Evolutionary conservation across 2,888 invertebrate species (phyloP).

Genomic region (Ennomos erosarius): DNA sequence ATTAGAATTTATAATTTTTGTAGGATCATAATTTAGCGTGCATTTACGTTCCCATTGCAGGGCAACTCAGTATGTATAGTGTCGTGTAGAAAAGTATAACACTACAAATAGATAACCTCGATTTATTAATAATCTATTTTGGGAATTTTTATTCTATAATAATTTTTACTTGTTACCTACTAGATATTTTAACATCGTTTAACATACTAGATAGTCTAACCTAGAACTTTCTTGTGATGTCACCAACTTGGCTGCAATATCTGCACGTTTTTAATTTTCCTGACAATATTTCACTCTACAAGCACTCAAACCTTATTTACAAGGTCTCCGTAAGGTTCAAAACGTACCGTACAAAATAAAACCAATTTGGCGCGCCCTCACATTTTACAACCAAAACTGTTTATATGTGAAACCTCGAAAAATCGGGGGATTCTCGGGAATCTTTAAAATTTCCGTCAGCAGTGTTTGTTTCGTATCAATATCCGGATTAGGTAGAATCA

Average conservation of each 20-base stretch:
- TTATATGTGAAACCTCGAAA: slow-evolving; percentile 37
- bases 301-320: slow-evolving; percentile 59
- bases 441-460: slow-evolving; percentile 63
- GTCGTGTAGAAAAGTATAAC: too few species aligned
- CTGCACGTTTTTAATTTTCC: slow-evolving; percentile 79
- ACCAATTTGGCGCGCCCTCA: slow-evolving; percentile 45
- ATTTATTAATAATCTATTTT: too few species aligned
- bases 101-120: too few species aligned
- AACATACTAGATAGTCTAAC: slow-evolving; percentile 18
- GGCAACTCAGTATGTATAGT: too few species aligned
- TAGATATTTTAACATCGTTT: slow-evolving; percentile 17
- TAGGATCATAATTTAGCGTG: too few species aligned
- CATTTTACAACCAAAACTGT: slow-evolving; percentile 32
- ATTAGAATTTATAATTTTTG: too few species aligned
- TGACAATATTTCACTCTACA: slow-evolving; percentile 74
- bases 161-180: too few species aligned
- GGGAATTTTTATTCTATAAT: too few species aligned
- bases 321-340: slow-evolving; percentile 56
- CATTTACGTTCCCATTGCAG: too few species aligned
- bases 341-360: slow-evolving; percentile 57
- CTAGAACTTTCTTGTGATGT: slow-evolving; percentile 22
- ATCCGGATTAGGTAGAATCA: slow-evolving; percentile 83
- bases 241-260: slow-evolving; percentile 62
- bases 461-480: slow-evolving; percentile 80
- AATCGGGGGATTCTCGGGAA: slow-evolving; percentile 37